Evolutionary conservation across 2,888 invertebrate genomes (phyloP).

Genomic region (Lymantria monacha): DNA sequence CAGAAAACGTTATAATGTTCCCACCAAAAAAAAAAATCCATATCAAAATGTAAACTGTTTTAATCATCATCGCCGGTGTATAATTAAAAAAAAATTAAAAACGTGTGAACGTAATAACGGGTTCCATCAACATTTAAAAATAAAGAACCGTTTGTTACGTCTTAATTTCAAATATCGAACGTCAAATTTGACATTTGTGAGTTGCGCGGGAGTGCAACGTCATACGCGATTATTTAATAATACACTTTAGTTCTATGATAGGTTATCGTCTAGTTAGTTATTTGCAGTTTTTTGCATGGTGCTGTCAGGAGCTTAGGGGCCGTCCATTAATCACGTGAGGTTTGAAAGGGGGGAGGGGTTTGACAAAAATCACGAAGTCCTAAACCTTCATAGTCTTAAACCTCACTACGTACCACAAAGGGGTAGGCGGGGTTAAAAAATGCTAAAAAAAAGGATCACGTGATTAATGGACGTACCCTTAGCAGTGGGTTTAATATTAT

Average conservation of each 20-base stretch:
- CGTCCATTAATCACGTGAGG: no score
- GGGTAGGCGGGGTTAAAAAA: no score
- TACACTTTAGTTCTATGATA: conserved; percentile 59
- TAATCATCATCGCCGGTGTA: conserved; percentile 41
- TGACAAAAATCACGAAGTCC: no score
- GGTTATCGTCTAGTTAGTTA: conserved; percentile 64
- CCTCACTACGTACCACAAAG: no score
- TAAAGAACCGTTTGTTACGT: conserved; percentile 53
- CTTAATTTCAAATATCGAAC: conserved; percentile 66
- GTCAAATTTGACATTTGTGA: conserved; percentile 52
- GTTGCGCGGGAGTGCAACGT: conserved; percentile 45
- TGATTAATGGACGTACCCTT: no score
- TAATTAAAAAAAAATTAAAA: conserved; percentile 62
- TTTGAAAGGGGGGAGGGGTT: no score
- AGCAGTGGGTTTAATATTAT: no score
- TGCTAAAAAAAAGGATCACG: no score
- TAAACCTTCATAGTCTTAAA: no score
- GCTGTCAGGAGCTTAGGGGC: no score
- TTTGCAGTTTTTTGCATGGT: conserved; percentile 22
- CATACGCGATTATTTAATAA: conserved; percentile 59
- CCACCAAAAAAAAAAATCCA: background rate
- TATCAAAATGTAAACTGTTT: background rate
- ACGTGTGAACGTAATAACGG: conserved; percentile 71
- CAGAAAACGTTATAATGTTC: no score
- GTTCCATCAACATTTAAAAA: conserved; percentile 56